phyloP scores from a whole-genome alignment of 2,113 vertebrate species.

The Oceanites oceanicus region DNA sequence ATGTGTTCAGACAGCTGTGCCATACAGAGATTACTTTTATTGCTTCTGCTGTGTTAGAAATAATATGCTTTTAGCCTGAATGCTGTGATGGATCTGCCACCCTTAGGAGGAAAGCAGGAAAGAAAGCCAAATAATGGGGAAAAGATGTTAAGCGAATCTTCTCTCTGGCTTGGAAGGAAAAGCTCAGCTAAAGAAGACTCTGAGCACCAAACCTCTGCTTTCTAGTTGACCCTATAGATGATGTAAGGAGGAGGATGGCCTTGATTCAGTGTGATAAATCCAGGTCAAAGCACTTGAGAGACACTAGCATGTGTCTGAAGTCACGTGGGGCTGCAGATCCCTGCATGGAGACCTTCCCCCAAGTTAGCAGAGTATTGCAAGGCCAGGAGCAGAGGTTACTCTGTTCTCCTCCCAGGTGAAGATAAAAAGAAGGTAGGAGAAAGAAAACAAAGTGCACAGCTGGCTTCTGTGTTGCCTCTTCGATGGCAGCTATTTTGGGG shows the following conservation, averaged over 20 bases:
- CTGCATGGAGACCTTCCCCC: background rate
- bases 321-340: background rate
- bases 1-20: background rate
- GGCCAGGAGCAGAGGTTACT: background rate
- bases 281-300: background rate
- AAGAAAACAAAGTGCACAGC: background rate
- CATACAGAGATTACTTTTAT: background rate
- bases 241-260: background rate
- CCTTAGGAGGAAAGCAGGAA: background rate
- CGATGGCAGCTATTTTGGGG: background rate
- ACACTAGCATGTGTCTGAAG: background rate
- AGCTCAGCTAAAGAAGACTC: background rate
- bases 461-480: background rate
- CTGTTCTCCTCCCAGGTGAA: background rate
- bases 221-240: background rate
- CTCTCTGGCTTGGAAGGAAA: background rate
- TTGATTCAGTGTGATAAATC: background rate
- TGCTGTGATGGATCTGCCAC: background rate
- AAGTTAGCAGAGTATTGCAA: background rate
- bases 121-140: background rate
- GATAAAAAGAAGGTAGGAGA: background rate
- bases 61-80: accelerated
- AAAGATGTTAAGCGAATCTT: background rate
- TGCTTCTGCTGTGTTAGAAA: background rate
- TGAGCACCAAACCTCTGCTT: background rate